Conservation (phyloP, 2,888 invertebrate species). For the Lepidocyrtinus sp. region DNA sequence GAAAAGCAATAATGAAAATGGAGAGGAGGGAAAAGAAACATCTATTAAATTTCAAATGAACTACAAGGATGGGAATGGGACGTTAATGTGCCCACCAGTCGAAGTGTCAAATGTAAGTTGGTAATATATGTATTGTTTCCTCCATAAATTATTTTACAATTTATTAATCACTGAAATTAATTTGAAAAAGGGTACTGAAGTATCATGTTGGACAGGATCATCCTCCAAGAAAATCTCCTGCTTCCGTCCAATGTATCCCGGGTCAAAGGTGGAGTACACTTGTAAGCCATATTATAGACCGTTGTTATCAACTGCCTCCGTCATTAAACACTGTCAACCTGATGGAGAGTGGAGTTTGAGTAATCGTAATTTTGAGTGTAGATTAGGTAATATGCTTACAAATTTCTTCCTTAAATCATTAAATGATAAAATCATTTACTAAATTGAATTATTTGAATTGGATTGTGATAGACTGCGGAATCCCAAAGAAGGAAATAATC, state of each 20-base stretch:
- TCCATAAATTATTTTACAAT: neutral
- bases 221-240: conserved; percentile 40
- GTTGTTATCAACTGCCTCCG: conserved; percentile 41
- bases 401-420: neutral
- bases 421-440: neutral
- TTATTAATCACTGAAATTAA: too few species aligned
- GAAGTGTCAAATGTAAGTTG: conserved; percentile 6
- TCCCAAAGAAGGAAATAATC: conserved; percentile 55
- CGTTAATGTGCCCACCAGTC: conserved; percentile 29
- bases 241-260: conserved; percentile 27
- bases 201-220: conserved; percentile 44
- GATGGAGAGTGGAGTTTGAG: conserved; percentile 60
- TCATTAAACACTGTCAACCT: conserved; percentile 53
- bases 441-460: neutral
- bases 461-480: conserved; percentile 55
- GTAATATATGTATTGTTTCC: neutral
- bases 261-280: conserved; percentile 57
- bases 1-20: neutral
- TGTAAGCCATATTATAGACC: conserved; percentile 56
- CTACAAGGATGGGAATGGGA: conserved; percentile 38
- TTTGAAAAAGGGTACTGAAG: conserved; percentile 55
- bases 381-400: conserved; percentile 40
- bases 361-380: conserved; percentile 57
- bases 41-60: conserved; percentile 10
- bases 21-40: neutral